Evolutionary conservation across 1,140 invertebrate genomes (phyloP), one percentile per base, ranked within the genome.

Genomic region (Magallana angulata): DNA sequence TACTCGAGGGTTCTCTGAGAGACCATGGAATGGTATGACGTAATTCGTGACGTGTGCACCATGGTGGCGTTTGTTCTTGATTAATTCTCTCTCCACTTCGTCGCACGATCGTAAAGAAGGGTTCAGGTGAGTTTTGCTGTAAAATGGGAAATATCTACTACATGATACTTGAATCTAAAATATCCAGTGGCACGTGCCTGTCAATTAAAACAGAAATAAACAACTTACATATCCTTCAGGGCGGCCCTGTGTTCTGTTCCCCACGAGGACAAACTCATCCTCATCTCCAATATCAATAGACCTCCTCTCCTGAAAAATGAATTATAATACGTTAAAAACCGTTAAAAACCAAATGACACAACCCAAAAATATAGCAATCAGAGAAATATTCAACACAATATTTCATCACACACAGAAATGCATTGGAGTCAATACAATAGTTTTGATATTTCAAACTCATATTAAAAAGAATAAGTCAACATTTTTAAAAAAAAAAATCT

Each of bases 11-110:
- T 24, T 85, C 57, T 11, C 86, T 76, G 14, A 89, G 57, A 1
- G 88, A 89, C 88, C 88, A 89, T 57, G 88, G 88, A 9, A 89
- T 87, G 1, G 85, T 64, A 68, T 89, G 88, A 36, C 88, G 85
- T 76, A 85, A 62, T 24, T 88, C 87, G 48, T 88, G 87, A 64
- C 84, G 68, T 56, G 76, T 84, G 68, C 87, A 85, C 12, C 80
- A 88, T 18, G 58, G 68, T 30, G 48, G 36, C 12, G 68, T 64
- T 58, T 57, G 62, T n/a, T 68, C 48, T 56, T 60, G 56, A 24
- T 68, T 68, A 6, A 68, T 48, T 9, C 57, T 86, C 4, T 87
- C 56, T 16, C 82, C 82, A 16, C 82, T 85, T 18, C 68, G 85
- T 64, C 82, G 18, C 9, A 87, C 82, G 11, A 82, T 76, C 9